phyloP scores from a whole-genome alignment of 2,113 vertebrate genomes.

The Mastomys coucha region DNA sequence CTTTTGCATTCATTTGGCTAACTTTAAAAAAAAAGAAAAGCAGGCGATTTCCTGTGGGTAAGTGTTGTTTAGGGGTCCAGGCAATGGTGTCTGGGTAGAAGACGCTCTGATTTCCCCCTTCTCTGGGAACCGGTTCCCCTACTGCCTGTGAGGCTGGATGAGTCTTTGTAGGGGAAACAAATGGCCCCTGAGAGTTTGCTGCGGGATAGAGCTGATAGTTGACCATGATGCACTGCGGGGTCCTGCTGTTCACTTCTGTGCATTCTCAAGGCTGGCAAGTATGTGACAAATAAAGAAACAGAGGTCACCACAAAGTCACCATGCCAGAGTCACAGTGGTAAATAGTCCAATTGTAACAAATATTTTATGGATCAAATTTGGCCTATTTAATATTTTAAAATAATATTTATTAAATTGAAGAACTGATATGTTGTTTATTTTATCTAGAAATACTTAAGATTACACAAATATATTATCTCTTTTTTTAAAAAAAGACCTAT shows the following conservation, averaged over 20 bases:
- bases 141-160: not conserved
- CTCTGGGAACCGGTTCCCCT: not conserved
- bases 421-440: not conserved
- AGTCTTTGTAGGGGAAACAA: not conserved
- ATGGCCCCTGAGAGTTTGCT: not conserved
- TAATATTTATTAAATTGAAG: not conserved
- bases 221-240: not conserved
- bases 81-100: not conserved
- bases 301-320: not conserved
- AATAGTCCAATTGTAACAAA: not conserved
- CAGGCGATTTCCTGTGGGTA: not conserved
- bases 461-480: not conserved
- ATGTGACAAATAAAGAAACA: not conserved
- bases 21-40: not conserved
- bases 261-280: not conserved
- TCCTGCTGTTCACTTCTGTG: not conserved
- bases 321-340: not conserved
- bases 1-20: not conserved
- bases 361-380: not conserved
- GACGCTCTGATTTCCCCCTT: not conserved
- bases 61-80: fast-evolving
- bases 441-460: not conserved
- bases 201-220: not conserved
- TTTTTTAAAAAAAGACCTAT: too few species aligned
- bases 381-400: not conserved